Percentiles rank a stretch among this genome's conserved stretches.
Conservation (phyloP, 2,888 invertebrate genomes). For the Noctua pronuba region DNA sequence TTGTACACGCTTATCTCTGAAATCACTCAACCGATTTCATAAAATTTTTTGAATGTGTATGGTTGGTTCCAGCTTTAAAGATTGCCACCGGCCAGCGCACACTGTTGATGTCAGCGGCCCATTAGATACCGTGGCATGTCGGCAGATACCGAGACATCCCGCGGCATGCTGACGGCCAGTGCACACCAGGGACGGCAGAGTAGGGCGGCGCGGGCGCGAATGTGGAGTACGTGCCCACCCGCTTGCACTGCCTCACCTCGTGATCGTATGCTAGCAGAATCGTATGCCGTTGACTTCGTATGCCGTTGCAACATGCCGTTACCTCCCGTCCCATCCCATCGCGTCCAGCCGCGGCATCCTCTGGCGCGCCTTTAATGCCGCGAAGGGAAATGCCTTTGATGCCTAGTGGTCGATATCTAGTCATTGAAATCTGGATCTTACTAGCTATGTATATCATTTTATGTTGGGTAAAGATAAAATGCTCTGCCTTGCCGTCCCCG, state of each 20-base stretch:
- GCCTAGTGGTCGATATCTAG: not conserved
- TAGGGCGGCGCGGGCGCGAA: not conserved
- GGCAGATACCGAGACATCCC: not conserved
- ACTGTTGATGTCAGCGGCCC: not conserved
- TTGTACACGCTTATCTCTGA: not conserved
- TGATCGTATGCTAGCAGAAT: not conserved
- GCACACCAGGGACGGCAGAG: not conserved
- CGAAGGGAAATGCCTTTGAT: not conserved
- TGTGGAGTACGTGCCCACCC: not conserved
- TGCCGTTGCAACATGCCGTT: not conserved
- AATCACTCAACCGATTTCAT: not conserved
- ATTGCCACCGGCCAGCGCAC: not conserved
- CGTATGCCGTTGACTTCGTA: not conserved
- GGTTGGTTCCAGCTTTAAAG: not conserved
- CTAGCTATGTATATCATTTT: not conserved
- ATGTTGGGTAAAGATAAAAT: not conserved
- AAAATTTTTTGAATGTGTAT: not conserved
- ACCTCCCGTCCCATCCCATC: too few relatives aligned
- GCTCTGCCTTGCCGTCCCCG: not conserved
- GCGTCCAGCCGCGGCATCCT: not conserved
- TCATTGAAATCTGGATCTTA: not conserved
- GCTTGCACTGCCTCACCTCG: not conserved
- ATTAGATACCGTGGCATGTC: not conserved
- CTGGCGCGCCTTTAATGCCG: not conserved
- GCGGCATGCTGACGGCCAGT: not conserved